These are phyloP conservation scores for Onychomys leucogaster DNA, from an alignment of 2,797 vertebrate species.

Conservation along the genomic window DNA sequence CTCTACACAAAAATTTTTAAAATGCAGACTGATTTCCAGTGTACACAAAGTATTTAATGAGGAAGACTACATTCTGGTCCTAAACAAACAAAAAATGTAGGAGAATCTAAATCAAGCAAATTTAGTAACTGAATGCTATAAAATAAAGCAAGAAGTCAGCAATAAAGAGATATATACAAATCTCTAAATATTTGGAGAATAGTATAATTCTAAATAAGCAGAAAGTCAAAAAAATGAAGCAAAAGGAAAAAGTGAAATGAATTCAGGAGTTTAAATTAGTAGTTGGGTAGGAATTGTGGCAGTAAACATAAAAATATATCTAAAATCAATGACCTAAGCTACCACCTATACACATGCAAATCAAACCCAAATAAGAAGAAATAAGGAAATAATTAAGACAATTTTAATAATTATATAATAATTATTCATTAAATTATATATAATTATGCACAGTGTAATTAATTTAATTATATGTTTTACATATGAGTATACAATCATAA, in stretches of 20 bases:
- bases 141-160: neutral
- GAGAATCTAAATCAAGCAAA: neutral
- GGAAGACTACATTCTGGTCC: neutral
- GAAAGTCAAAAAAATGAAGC: neutral
- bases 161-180: neutral
- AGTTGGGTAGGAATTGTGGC: neutral
- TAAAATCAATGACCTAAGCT: neutral
- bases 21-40: neutral
- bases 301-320: neutral
- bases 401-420: slow-evolving; percentile 47
- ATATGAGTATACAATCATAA: neutral
- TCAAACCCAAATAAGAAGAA: neutral
- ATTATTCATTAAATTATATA: slow-evolving; percentile 20
- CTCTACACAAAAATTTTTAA: neutral
- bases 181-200: neutral
- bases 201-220: neutral
- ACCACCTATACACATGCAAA: neutral
- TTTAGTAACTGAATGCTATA: neutral
- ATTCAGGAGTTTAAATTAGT: neutral
- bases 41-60: neutral
- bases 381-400: slow-evolving; percentile 34
- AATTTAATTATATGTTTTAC: slow-evolving; percentile 24
- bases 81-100: neutral
- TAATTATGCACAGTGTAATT: neutral
- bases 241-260: neutral